Conservation (phyloP, 2,113 vertebrate genomes). For the Vidua chalybeata region DNA sequence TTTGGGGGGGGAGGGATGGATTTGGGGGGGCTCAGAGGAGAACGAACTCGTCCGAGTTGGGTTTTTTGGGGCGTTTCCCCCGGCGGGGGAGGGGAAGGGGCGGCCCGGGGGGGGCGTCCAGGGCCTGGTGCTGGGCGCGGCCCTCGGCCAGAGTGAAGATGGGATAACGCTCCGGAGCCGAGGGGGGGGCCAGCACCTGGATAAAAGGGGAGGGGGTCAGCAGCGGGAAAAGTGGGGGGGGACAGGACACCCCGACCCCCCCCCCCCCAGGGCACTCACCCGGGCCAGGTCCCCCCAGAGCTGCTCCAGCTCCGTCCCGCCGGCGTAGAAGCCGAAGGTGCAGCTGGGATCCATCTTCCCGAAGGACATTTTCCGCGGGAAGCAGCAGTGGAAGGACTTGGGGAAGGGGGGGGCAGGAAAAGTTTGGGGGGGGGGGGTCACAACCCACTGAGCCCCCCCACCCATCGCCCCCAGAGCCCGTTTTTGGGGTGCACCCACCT, state of each 20-base stretch:
- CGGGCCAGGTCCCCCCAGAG: neutral
- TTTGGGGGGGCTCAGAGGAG: too few species aligned
- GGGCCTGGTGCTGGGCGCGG: too few species aligned
- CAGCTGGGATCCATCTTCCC: neutral
- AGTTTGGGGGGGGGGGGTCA: neutral
- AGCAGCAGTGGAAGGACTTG: neutral
- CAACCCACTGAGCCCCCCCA: too few species aligned
- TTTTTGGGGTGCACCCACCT: neutral
- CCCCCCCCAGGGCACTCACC: neutral
- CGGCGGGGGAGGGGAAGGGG: too few species aligned
- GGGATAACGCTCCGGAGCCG: too few species aligned
- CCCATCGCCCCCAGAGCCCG: neutral
- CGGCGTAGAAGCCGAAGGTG: neutral
- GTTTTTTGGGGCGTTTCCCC: too few species aligned
- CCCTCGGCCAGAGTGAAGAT: too few species aligned
- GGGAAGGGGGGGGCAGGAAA: too few species aligned
- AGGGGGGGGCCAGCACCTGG: neutral
- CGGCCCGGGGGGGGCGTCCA: too few species aligned
- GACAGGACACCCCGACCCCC: too few species aligned
- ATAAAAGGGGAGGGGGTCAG: neutral
- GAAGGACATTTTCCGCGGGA: neutral
- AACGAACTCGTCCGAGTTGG: too few species aligned
- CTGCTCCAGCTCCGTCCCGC: neutral
- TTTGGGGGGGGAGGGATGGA: too few species aligned
- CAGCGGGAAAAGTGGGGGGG: neutral